Evolutionary conservation across 2,113 vertebrate species (phyloP).

Genomic region (Sminthopsis crassicaudata): DNA sequence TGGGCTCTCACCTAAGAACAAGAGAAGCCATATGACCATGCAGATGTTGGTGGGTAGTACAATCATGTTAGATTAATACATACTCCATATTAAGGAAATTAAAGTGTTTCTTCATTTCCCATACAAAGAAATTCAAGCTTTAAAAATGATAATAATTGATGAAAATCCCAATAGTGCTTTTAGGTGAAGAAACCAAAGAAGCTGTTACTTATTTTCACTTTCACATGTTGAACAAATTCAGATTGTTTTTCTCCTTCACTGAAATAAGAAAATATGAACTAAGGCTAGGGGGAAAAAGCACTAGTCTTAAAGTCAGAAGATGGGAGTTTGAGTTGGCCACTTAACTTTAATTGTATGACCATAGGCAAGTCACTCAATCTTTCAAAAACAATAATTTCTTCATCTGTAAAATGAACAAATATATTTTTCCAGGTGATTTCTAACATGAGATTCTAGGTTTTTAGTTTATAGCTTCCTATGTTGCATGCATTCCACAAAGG

Average conservation of each 20-base stretch:
- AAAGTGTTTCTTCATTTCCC: not conserved
- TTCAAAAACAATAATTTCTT: not conserved
- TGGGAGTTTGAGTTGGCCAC: not conserved
- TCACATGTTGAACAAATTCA: not conserved
- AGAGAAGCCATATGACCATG: not conserved
- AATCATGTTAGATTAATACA: not conserved
- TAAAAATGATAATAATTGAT: not conserved
- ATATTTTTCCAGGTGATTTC: not conserved
- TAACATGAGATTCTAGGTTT: not conserved
- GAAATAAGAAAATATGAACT: not conserved
- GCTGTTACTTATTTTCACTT: not conserved
- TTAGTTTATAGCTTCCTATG: not conserved
- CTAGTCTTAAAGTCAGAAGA: too few species aligned
- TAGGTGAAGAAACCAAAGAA: conserved; percentile 2
- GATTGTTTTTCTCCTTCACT: not conserved
- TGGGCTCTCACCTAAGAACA: not conserved
- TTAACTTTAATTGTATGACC: not conserved
- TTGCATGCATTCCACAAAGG: not conserved
- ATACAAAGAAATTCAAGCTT: not conserved
- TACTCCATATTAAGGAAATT: not conserved
- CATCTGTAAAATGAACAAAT: not conserved
- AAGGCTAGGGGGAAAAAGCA: not conserved
- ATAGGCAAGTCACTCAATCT: not conserved
- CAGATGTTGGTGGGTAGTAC: not conserved
- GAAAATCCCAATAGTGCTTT: not conserved